Evolutionary conservation across 2,888 invertebrate species (phyloP).

Genomic region (Sinohyriopsis cumingii): DNA sequence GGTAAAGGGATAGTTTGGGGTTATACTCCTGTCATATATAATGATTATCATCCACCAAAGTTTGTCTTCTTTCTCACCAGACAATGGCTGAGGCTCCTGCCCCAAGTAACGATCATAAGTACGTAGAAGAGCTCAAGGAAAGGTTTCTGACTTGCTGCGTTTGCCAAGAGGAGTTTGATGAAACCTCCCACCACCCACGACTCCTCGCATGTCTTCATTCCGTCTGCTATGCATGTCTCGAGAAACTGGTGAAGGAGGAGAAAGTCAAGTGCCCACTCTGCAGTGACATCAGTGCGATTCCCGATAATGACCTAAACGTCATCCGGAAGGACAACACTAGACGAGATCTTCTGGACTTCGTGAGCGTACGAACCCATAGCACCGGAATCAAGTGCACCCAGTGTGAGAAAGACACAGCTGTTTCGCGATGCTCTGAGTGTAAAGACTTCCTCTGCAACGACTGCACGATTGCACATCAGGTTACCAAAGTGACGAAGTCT

Average conservation of each 20-base stretch:
- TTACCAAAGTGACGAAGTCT: constrained; percentile 19
- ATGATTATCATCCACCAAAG: too few species aligned
- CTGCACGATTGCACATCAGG: constrained; percentile 15
- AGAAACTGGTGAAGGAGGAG: not conserved
- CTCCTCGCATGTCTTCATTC: constrained; percentile 1
- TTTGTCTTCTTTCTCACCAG: too few species aligned
- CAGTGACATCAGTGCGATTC: not conserved
- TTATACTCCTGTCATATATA: too few species aligned
- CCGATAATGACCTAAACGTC: not conserved
- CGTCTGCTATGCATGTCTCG: constrained; percentile 1
- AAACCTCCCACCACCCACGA: constrained; percentile 1
- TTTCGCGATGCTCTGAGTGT: constrained; percentile 20
- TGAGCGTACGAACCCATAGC: not conserved
- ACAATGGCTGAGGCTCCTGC: too few species aligned
- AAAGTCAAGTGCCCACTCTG: constrained; percentile 3
- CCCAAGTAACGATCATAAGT: too few species aligned
- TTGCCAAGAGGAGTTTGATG: constrained; percentile 1
- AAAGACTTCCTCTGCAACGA: constrained; percentile 19
- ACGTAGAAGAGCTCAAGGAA: not conserved
- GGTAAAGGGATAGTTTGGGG: too few species aligned
- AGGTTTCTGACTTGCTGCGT: not conserved
- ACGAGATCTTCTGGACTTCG: constrained; percentile 4
- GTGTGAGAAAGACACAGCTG: constrained; percentile 2
- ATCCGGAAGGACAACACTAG: constrained; percentile 4
- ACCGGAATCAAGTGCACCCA: not conserved